phyloP scores from a whole-genome alignment of 2,888 invertebrate species.

The Leptura quadrifasciata region DNA sequence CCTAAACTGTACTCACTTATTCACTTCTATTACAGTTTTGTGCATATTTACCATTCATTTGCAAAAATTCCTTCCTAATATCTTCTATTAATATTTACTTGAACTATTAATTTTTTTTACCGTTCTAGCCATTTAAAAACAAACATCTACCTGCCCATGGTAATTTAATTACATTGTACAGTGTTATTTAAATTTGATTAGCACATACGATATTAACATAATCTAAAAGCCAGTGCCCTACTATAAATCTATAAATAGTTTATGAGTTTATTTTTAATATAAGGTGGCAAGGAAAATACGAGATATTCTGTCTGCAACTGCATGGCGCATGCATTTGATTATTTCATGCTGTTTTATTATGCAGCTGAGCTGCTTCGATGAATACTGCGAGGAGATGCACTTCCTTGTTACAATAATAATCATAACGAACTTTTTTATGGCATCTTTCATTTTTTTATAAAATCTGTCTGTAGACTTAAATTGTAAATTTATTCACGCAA shows the following conservation, averaged over 20 bases:
- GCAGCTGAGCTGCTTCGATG: too few species aligned
- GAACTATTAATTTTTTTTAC: slow-evolving; percentile 4
- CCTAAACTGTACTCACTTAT: neutral
- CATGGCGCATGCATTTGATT: too few species aligned
- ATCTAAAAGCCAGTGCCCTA: slow-evolving; percentile 5
- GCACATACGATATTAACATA: slow-evolving; percentile 10
- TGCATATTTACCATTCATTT: neutral
- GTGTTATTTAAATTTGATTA: slow-evolving; percentile 24
- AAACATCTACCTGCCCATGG: neutral
- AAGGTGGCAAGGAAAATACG: slow-evolving; percentile 21
- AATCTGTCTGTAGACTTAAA: too few species aligned
- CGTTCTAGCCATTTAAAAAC: neutral
- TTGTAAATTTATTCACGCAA: too few species aligned
- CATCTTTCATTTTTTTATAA: too few species aligned
- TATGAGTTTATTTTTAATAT: slow-evolving; percentile 11
- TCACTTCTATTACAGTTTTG: neutral
- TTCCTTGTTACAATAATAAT: too few species aligned
- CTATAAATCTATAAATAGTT: slow-evolving; percentile 18
- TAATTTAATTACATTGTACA: neutral
- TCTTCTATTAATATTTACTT: neutral
- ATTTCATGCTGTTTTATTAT: too few species aligned
- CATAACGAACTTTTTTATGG: too few species aligned
- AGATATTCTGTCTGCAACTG: neutral
- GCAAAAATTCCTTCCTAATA: neutral
- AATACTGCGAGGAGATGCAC: too few species aligned